Evolutionary conservation across 2,888 invertebrate genomes (phyloP), one percentile per base, ranked within the genome.

Genomic region (Corythucha ciliata): DNA sequence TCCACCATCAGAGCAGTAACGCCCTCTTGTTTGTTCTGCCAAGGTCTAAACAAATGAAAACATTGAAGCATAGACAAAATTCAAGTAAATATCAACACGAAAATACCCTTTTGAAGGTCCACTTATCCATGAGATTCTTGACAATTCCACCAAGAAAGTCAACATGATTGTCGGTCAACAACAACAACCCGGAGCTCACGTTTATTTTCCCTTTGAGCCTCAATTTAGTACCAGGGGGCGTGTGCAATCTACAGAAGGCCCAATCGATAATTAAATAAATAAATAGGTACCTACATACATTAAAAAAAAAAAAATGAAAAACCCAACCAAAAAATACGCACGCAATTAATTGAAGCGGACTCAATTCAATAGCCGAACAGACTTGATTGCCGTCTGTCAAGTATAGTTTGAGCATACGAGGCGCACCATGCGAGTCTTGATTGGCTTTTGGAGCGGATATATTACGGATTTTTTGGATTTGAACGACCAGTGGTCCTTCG

Each of bases 171-270:
- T 82, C 75, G 56, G 74, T 77, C 49, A 93, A 68, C 34, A 91
- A 68, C 59, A 83, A 80, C 33, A 87, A 85, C 59, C 82, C 81
- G 50, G 80, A 79, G 29, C 80, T 73, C 42, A 74, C 72, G 16
- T 83, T 66, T 44, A 73, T 72, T 18, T 72, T 74, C 24, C 70
- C 67, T 54, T 69, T 72, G 41, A 83, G 61, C 60, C 72, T 59
- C 37, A 93, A 64, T 69, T 93, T 93, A 27, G 88, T 86, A 36
- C 93, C 93, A 1, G 91, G 91, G n/a, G 88, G 81, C 12, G 89
- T 88, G 64, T 87, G 84, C 50, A 85, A n/a, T n/a, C n/a, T n/a
- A n/a, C n/a, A n/a, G n/a, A n/a, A n/a, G n/a, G n/a, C n/a, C n/a
- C n/a, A n/a, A n/a, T n/a, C n/a, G n/a, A n/a, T n/a, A n/a, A n/a